Evolutionary conservation across 2,113 vertebrate species (phyloP), one percentile per base, ranked within the genome.

Genomic region (Syngnathoides biaculeatus): DNA sequence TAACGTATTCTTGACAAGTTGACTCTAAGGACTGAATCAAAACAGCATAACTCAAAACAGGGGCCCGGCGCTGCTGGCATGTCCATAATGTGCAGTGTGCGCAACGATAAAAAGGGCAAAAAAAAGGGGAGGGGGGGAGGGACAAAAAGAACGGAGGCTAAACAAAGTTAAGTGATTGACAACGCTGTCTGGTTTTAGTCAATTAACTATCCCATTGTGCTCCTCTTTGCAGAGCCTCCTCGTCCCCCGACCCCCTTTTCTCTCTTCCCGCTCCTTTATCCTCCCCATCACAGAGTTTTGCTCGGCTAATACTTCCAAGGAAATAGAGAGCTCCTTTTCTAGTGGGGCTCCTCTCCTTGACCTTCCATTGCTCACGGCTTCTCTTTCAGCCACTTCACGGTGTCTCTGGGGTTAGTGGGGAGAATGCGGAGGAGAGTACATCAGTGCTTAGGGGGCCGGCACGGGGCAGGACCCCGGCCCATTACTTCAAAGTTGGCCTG

Each of bases 191-290:
- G 93, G 95, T 95, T 95, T 92, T 92, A 94, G 94, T 97, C 95
- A 95, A 96, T 98, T 98, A 97, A 96, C 95, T 94, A 94, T 96
- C 96, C 95, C 91, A 96, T 98, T 98, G 97, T 98, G 94, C 92
- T 93, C 92, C 93, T 95, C 94, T 96, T 96, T 97, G 83, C 82
- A 74, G 78, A 86, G 86, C 87, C 87, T 88, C 82, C 80, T 81
- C 66, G 79, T 83, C 87, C 17, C 85, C 84, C 81, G 77, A 84
- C 86, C 88, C 89, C 30, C 48, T 52, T 65, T 84, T 89, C 90
- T 88, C 88, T 89, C 84, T 73, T 85, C 79, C 56, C 84, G 24
- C 84, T 78, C 79, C 89, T 90, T 89, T 88, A 89, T 89, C 87
- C 86, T 84, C 78, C 88, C 90, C 90, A 88, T 90, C 88, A 90